Conservation (phyloP, 2,888 invertebrate species). For the Stenurella melanura region DNA sequence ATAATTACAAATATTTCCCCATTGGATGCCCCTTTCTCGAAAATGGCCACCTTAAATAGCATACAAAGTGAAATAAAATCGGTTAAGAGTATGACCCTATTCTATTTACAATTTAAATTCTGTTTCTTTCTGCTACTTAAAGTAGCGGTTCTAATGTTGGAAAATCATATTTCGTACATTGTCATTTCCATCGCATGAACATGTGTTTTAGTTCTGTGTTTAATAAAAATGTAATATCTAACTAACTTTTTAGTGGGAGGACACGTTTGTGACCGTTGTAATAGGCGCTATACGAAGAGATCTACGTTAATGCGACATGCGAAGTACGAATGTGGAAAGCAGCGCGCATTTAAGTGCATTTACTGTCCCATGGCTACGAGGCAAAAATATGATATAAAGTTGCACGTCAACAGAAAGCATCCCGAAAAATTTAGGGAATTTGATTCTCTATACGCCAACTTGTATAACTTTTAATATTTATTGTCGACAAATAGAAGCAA, state of each 20-base stretch:
- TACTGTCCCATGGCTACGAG: constrained; percentile 54
- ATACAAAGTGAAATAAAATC: too few relatives aligned
- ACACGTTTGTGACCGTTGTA: constrained; percentile 56
- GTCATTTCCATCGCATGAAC: not conserved
- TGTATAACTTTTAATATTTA: constrained; percentile 43
- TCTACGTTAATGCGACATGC: constrained; percentile 62
- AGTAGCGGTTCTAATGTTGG: too few relatives aligned
- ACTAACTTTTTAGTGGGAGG: constrained; percentile 26
- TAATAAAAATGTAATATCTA: not conserved
- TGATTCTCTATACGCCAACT: constrained; percentile 43
- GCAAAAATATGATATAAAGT: constrained; percentile 59
- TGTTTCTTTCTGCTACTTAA: too few relatives aligned
- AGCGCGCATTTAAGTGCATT: constrained; percentile 57
- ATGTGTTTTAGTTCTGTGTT: not conserved
- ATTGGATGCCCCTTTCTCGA: too few relatives aligned
- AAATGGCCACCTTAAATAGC: too few relatives aligned
- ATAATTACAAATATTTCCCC: too few relatives aligned
- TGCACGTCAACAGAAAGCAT: constrained; percentile 62
- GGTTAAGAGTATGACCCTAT: too few relatives aligned
- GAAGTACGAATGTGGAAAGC: constrained; percentile 67
- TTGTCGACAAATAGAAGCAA: not conserved
- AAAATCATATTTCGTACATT: not conserved
- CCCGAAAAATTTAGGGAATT: constrained; percentile 48
- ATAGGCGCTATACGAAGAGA: constrained; percentile 56
- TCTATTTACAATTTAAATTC: too few relatives aligned